Conservation (phyloP, 2,888 invertebrate genomes). For the Melipona beecheii region DNA sequence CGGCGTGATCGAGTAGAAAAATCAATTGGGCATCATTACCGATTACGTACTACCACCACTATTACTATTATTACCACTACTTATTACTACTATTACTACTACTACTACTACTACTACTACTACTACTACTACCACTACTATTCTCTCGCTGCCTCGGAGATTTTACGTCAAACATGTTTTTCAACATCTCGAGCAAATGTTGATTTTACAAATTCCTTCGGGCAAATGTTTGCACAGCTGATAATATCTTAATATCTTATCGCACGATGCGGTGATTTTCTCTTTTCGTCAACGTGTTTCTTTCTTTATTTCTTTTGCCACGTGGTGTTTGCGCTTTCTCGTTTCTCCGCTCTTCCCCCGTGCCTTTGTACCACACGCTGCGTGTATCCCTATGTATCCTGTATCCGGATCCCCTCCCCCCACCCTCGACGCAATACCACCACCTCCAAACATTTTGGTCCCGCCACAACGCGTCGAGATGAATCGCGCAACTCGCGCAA, state of each 20-base stretch:
- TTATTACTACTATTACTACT: too few species aligned
- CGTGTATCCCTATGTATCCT: neutral
- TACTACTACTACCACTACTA: neutral
- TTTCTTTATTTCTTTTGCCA: slow-evolving; percentile 6
- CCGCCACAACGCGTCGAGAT: neutral
- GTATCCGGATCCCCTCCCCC: neutral
- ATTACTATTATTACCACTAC: too few species aligned
- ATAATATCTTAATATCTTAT: slow-evolving; percentile 72
- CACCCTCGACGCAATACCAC: neutral
- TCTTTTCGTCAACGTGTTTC: slow-evolving; percentile 35
- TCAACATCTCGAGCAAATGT: slow-evolving; percentile 71
- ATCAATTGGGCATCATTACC: neutral
- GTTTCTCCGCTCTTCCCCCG: neutral
- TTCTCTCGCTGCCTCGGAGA: slow-evolving; percentile 60
- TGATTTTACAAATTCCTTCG: slow-evolving; percentile 78
- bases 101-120: too few species aligned
- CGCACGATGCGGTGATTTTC: slow-evolving; percentile 53
- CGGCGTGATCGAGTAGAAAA: neutral
- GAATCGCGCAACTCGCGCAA: slow-evolving; percentile 45
- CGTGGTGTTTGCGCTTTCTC: slow-evolving; percentile 55
- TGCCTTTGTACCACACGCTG: neutral
- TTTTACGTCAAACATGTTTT: slow-evolving; percentile 73
- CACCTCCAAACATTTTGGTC: neutral
- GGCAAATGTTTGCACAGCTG: slow-evolving; percentile 73
- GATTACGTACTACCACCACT: too few species aligned